Evolutionary conservation across 2,113 vertebrate genomes (phyloP), one percentile per base, ranked within the genome.

Genomic region (Pristiophorus japonicus): DNA sequence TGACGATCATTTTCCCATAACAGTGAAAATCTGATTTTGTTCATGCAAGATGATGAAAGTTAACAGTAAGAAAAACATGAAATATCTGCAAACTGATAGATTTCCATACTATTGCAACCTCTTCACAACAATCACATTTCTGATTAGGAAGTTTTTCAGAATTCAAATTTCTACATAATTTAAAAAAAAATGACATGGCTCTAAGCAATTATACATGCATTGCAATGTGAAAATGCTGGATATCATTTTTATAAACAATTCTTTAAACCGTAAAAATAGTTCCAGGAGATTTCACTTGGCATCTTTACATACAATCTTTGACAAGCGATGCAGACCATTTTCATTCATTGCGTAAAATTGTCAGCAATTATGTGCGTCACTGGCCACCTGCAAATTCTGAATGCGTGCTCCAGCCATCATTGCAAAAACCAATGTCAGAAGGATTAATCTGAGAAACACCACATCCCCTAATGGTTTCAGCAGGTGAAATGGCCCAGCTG

Each of bases 261-360:
- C 99, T 99, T 99, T 98, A 97, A 98, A 98, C 97, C 98, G 98
- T 98, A 99, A 99, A 98, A 99, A 99, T 98, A 98, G 98, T 98
- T 98, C 98, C 99, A 98, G 99, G 99, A 99, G 99, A 99, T 99
- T 98, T 99, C 98, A 98, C 98, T 99, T 99, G 98, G 98, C 98
- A 98, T 94, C 98, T 98, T 98, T 98, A 98, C 98, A 99, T 98
- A 98, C 98, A 99, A 99, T 99, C 99, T 99, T 99, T 99, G 99
- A 99, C 99, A 99, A 99, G 99, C 99, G 99, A 99, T 99, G 99
- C 99, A 99, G 98, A 99, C 99, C 98, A 99, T 99, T 99, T 99
- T 99, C 99, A 99, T 99, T 99, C 99, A 99, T 99, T 99, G 99
- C 98, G 98, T 99, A 99, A 99, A 99, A 99, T 99, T 99, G 99